Base-by-base conservation (phyloP, 2,888 invertebrate genomes). In the Pyrrhia umbra region DNA sequence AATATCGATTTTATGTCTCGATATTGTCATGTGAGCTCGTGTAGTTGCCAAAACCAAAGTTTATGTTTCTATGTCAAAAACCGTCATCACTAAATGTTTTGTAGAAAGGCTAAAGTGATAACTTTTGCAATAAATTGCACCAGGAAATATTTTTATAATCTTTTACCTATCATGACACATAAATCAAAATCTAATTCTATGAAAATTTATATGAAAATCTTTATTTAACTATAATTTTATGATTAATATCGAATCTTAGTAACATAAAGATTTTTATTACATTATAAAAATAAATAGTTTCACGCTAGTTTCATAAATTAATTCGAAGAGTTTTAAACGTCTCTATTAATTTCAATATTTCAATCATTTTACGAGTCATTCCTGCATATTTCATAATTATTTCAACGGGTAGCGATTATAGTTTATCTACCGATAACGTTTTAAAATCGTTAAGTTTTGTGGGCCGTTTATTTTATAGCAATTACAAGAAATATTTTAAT, bases 331-430 rank as follows among this genome's bases (percentile, higher is more conserved):
- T 54, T 37, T 8, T 16, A 18, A 60, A 61, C 16, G 45, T 61
- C 67, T 71, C 47, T 54, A 67, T 79, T 60, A 71, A 57, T 62
- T 58, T 58, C 47, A 73, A 63, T 64, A 46, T 46, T 58, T 59
- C 43, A 42, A 65, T 56, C 25, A 59, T 57, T 76, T 68, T 62
- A 72, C 45, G 77, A 64, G 30, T 47, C 13, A 46, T 60, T 66
- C 40, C 30, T 52, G 49, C 43, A 52, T 62, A 69, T 60, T 57
- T 69, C 30, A 69, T 68, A 57, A 67, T 68, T 49, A 63, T 75
- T 70, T 60, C 46, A 63, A 68, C 60, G 39, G 50, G 39, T 69
- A 39, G 39, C 69, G 46, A 67, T 67, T 54, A 46, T 37, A 9
- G 39, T 21, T 65, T 47, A 37, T 34, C 13, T 68, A 16, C 40